phyloP scores from a whole-genome alignment of 2,888 invertebrate genomes.

The Drosophila seclusa region DNA sequence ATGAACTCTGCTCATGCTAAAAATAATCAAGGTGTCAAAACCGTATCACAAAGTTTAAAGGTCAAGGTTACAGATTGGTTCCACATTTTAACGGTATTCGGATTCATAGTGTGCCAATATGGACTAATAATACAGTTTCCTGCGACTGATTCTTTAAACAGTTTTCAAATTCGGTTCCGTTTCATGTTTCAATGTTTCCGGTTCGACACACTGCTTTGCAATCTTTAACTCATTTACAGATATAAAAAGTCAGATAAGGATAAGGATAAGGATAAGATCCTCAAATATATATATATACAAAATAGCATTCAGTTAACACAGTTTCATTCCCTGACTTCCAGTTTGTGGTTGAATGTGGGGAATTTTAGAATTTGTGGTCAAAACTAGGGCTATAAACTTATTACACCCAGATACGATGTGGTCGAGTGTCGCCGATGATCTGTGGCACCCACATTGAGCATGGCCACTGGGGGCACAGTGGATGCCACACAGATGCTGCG shows the following conservation, averaged over 20 bases:
- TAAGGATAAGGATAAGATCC: neutral
- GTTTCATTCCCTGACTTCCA: constrained; percentile 41
- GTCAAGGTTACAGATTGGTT: neutral
- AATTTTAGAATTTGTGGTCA: constrained; percentile 14
- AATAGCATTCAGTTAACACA: neutral
- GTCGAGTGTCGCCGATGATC: constrained; percentile 84
- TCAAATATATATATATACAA: neutral
- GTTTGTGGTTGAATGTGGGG: constrained; percentile 3
- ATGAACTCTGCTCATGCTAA: neutral
- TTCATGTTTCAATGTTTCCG: neutral
- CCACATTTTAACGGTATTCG: neutral
- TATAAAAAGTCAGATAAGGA: neutral
- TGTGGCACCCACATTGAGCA: constrained; percentile 64
- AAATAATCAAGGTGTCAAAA: neutral
- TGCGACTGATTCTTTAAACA: neutral
- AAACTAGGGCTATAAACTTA: constrained; percentile 57
- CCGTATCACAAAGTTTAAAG: neutral
- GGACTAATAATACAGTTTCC: neutral
- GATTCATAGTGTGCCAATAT: too few relatives aligned
- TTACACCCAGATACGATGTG: constrained; percentile 85
- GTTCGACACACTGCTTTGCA: neutral
- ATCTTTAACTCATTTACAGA: neutral
- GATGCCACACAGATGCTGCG: constrained; percentile 83
- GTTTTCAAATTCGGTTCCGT: neutral
- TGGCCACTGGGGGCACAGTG: constrained; percentile 78